phyloP scores from a whole-genome alignment of 2,888 invertebrate species.

The Ormyrus nitidulus region DNA sequence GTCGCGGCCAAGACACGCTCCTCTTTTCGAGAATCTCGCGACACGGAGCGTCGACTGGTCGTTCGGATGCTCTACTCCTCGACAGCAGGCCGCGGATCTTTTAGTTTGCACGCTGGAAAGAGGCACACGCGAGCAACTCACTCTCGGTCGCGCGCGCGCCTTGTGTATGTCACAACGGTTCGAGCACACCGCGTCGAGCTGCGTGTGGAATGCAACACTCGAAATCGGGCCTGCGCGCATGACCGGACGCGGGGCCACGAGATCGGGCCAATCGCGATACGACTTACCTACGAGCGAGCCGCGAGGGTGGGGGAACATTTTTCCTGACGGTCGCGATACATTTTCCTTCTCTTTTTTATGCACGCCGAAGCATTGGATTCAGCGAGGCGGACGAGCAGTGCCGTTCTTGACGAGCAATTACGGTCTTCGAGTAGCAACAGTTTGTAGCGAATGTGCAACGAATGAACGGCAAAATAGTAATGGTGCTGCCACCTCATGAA shows the following conservation, averaged over 20 bases:
- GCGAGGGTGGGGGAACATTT: background rate
- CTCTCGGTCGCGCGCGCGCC: background rate
- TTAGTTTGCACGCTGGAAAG: too few relatives aligned
- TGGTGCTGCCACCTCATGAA: too few relatives aligned
- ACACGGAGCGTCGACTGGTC: too few relatives aligned
- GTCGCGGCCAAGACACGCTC: background rate
- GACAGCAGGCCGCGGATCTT: too few relatives aligned
- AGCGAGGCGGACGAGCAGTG: too few relatives aligned
- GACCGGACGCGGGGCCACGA: constrained; percentile 46
- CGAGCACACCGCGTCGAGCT: constrained; percentile 22
- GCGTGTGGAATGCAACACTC: constrained; percentile 63
- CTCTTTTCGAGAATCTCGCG: too few relatives aligned
- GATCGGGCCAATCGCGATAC: constrained; percentile 24
- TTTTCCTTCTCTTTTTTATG: background rate
- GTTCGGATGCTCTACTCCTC: too few relatives aligned
- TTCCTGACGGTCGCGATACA: background rate
- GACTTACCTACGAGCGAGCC: background rate
- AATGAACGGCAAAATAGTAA: too few relatives aligned
- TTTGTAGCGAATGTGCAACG: too few relatives aligned
- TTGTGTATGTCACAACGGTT: constrained; percentile 34
- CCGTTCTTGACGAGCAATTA: too few relatives aligned
- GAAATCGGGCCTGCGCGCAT: constrained; percentile 62
- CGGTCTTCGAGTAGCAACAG: too few relatives aligned
- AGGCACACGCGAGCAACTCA: background rate
- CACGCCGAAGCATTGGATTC: too few relatives aligned